Conservation (phyloP, 2,113 vertebrate species). For the Zosterops borbonicus region DNA sequence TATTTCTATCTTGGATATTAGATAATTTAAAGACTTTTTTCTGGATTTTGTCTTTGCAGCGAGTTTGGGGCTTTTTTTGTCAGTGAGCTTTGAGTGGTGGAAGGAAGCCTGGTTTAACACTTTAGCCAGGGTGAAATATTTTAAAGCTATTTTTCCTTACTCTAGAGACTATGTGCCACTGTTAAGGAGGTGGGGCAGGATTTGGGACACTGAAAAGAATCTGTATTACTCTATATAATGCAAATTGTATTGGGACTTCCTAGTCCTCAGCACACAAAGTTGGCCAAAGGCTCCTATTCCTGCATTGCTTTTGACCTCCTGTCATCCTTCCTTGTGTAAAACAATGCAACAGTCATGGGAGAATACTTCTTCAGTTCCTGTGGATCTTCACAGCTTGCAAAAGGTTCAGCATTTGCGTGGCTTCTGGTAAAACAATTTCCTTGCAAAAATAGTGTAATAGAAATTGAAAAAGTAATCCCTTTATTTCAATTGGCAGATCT, state of each 20-base stretch:
- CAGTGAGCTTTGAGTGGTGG: neutral
- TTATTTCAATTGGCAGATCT: neutral
- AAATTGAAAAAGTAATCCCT: neutral
- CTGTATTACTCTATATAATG: neutral
- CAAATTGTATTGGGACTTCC: neutral
- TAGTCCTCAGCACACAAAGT: neutral
- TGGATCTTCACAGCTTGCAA: slow-evolving; percentile 32
- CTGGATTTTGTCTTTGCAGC: neutral
- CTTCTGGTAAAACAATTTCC: slow-evolving; percentile 45
- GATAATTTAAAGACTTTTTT: neutral
- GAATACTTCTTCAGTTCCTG: slow-evolving; percentile 34
- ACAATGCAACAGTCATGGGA: slow-evolving; percentile 23
- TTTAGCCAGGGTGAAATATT: neutral
- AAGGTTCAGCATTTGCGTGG: neutral
- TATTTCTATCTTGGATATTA: neutral
- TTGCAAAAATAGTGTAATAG: neutral
- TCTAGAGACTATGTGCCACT: neutral
- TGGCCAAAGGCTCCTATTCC: slow-evolving; percentile 16
- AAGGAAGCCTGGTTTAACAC: slow-evolving; percentile 23
- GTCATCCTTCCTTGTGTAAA: neutral
- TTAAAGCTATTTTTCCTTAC: neutral
- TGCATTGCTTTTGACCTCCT: slow-evolving; percentile 24
- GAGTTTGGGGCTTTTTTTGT: neutral
- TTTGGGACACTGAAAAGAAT: neutral
- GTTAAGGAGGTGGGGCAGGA: neutral